Evolutionary conservation across 1,140 invertebrate species (phyloP).

Genomic region (Cryptotermes secundus): DNA sequence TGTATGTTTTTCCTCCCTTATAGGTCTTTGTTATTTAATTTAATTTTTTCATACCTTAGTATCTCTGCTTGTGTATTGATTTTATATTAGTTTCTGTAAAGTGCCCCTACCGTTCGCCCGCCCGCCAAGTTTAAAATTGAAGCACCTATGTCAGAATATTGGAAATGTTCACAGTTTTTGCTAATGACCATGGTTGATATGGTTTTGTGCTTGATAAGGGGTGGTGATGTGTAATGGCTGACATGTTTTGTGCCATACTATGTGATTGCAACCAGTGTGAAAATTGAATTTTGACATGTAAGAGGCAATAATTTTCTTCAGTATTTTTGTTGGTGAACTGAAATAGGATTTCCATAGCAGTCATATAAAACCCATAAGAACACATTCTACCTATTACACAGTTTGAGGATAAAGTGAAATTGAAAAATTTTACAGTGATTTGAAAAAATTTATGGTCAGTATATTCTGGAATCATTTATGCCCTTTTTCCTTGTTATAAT

Average conservation of each 20-base stretch:
- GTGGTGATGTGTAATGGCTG: not conserved
- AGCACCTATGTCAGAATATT: not conserved
- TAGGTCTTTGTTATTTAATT: not conserved
- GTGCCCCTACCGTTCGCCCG: not conserved
- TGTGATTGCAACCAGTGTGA: not conserved
- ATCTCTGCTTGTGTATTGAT: not conserved
- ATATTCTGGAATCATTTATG: too few relatives aligned
- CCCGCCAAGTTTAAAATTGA: not conserved
- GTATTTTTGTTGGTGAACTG: too few relatives aligned
- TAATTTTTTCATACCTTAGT: not conserved
- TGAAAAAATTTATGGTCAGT: too few relatives aligned
- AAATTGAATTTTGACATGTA: not conserved
- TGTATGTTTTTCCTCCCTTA: not conserved
- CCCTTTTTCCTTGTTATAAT: not conserved
- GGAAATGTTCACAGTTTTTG: conserved; percentile 16
- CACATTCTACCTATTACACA: too few relatives aligned
- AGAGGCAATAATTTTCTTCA: too few relatives aligned
- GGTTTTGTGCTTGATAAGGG: not conserved
- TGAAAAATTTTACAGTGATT: too few relatives aligned
- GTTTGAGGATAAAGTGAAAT: too few relatives aligned
- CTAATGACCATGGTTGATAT: conserved; percentile 1
- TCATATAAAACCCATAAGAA: too few relatives aligned
- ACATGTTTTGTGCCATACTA: not conserved
- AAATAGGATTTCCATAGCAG: too few relatives aligned
- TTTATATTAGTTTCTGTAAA: not conserved